Evolutionary conservation across 2,797 vertebrate species (phyloP), one percentile per base, ranked within the genome.

Genomic region (Protosalanx chinensis): DNA sequence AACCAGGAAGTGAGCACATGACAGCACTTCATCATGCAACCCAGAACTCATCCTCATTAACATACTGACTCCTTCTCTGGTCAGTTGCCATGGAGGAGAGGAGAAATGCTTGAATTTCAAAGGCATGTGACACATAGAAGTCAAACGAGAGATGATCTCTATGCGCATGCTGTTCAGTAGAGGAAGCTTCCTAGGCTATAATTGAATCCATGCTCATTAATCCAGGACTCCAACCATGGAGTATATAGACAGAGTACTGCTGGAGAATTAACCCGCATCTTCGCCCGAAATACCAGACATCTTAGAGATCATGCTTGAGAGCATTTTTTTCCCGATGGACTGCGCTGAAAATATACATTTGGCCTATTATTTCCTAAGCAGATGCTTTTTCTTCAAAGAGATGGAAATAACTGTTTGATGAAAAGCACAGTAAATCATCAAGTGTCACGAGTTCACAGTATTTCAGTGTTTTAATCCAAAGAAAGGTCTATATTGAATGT

Each of bases 151-250:
- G 60, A 62, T 30, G 6, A 62, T 18, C 41, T 46, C 12, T 46
- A 13, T 46, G 41, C 13, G 41, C 41, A 10, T 46, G 41, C 41
- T 35, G 32, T 41, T 64, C n/a, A 37, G 18, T 64, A 33, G 33
- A 10, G 33, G 37, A 15, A n/a, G 16, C 16, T 64, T 61, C 16
- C 27, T 53, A 71, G 51, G 32, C 30, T 59, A 64, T 32, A 64
- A 51, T 71, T 63, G 49, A 53, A 56, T 63, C 51, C 60, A 56
- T 53, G 29, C 16, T 51, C 41, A 60, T 60, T 16, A 56, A 53
- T 27, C 41, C 32, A 8, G 20, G 30, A 20, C 61, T 33, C 37
- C 51, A 51, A 33, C 41, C 60, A 71, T 53, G 46, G 60, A 63
- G 29, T 51, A 6, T 32, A 23, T 71, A 51, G 30, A 71, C 41